Evolutionary conservation across 2,113 vertebrate species (phyloP).

Genomic region (Apaloderma vittatum): DNA sequence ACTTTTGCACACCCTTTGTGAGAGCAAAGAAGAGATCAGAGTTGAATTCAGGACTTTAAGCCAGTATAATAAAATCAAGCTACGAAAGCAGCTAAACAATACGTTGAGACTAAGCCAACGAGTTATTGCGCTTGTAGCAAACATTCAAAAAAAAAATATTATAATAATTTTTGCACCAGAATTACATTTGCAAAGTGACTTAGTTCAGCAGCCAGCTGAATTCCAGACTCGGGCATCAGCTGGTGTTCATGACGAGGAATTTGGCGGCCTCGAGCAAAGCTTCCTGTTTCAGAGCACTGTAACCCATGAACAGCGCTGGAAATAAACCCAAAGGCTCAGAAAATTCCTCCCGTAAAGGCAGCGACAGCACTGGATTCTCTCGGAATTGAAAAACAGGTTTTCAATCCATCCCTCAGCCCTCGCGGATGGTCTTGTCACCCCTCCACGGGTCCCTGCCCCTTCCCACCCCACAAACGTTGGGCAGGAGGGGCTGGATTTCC

Average conservation of each 20-base stretch:
- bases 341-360: neutral
- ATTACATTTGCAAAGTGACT: neutral
- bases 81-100: neutral
- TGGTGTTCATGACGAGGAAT: neutral
- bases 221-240: neutral
- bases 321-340: neutral
- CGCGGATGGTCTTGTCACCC: too few relatives aligned
- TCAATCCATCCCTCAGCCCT: neutral
- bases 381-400: neutral
- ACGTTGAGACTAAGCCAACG: neutral
- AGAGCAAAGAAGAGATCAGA: neutral
- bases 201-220: neutral
- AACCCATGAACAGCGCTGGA: accelerated
- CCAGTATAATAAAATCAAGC: neutral
- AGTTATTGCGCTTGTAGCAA: neutral
- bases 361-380: accelerated
- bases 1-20: accelerated
- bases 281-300: neutral
- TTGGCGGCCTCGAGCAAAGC: neutral
- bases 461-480: accelerated
- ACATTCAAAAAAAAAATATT: neutral
- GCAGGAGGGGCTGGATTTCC: neutral
- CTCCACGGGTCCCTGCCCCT: accelerated
- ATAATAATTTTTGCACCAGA: neutral
- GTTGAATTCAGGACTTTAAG: neutral